phyloP scores from a whole-genome alignment of 2,797 vertebrate species.

The Pangasius sanitwongsei region DNA sequence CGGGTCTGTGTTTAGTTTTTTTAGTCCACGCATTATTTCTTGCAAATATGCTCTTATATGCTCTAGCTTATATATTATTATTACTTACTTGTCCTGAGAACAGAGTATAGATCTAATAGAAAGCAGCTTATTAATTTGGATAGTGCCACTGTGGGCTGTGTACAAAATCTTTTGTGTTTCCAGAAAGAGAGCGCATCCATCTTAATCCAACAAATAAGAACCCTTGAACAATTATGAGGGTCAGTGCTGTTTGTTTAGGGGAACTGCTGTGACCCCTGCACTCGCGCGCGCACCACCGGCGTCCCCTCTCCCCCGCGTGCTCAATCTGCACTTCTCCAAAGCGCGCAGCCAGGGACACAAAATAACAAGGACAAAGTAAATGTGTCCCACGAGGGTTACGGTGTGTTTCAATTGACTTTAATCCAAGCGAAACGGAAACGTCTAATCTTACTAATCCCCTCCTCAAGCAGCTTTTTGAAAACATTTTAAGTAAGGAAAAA shows the following conservation, averaged over 20 bases:
- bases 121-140: conserved; percentile 10
- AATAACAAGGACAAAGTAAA: conserved; percentile 66
- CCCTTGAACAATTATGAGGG: conserved; percentile 37
- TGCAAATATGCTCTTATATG: background rate
- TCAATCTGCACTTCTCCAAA: conserved; percentile 67
- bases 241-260: conserved; percentile 44
- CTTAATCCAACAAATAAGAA: conserved; percentile 43
- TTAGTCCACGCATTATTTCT: conserved; percentile 1
- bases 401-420: conserved; percentile 56
- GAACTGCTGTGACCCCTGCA: conserved; percentile 67
- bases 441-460: conserved; percentile 27
- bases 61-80: background rate
- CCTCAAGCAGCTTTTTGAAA: conserved; percentile 10
- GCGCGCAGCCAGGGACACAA: conserved; percentile 65
- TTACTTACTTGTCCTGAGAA: background rate
- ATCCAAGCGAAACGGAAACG: conserved; percentile 35
- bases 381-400: conserved; percentile 65
- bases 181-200: conserved; percentile 29
- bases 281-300: conserved; percentile 64
- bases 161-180: conserved; percentile 14
- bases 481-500: background rate
- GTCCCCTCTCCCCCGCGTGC: conserved; percentile 63
- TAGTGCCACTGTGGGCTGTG: background rate
- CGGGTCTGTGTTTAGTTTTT: background rate
- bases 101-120: background rate